phyloP scores from a whole-genome alignment of 2,113 vertebrate species.

The Xerus inauris region DNA sequence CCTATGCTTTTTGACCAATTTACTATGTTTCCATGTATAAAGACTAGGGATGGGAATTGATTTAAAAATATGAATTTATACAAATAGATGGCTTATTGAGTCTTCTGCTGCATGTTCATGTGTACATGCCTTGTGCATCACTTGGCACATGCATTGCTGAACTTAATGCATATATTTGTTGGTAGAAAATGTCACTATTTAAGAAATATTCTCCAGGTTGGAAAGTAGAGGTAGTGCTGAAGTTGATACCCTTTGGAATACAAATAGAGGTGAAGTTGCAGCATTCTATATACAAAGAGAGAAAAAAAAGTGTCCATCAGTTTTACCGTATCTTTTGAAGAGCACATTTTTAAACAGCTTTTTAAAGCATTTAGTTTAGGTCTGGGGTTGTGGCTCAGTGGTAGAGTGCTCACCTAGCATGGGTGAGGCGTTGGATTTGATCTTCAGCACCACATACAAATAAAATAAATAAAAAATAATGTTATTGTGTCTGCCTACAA shows the following conservation, averaged over 20 bases:
- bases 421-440: no score
- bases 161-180: constrained; percentile 37
- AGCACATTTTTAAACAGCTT: constrained; percentile 3
- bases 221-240: not conserved
- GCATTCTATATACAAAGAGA: not conserved
- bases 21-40: constrained; percentile 49
- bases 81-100: not conserved
- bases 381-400: no score
- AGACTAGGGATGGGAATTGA: constrained; percentile 19
- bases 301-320: not conserved
- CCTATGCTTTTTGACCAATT: constrained; percentile 59
- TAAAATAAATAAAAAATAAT: no score
- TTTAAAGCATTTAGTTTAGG: constrained; percentile 18
- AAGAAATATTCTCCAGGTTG: constrained; percentile 25
- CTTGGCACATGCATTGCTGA: not conserved
- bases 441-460: no score
- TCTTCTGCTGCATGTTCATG: not conserved
- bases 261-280: not conserved
- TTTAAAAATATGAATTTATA: constrained; percentile 22
- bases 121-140: not conserved
- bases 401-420: no score
- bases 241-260: not conserved
- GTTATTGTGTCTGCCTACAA: no score
- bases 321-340: not conserved
- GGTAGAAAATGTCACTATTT: not conserved